Conservation (phyloP, 2,888 invertebrate genomes). For the Sphaerophoria taeniata region DNA sequence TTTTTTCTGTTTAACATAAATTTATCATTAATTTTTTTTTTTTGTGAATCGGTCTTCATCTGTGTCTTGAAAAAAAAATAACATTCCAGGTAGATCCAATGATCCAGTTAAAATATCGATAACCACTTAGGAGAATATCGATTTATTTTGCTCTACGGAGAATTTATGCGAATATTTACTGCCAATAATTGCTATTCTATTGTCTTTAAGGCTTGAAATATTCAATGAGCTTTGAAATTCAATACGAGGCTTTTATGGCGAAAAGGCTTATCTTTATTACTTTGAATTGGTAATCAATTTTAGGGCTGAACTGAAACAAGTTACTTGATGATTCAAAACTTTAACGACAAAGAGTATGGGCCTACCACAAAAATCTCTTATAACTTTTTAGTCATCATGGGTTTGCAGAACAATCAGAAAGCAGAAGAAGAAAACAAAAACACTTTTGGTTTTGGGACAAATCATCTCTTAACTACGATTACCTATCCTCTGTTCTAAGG, state of each 20-base stretch:
- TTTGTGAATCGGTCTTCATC: background rate
- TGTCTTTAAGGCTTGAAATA: conserved; percentile 18
- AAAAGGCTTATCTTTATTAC: background rate
- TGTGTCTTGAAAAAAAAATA: background rate
- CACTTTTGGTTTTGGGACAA: too few species aligned
- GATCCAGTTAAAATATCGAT: conserved; percentile 40
- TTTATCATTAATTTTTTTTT: conserved; percentile 12
- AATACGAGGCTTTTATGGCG: background rate
- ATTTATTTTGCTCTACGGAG: background rate
- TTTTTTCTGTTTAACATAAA: conserved; percentile 26
- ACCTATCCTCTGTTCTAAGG: too few species aligned
- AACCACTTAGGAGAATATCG: background rate
- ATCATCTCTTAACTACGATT: too few species aligned
- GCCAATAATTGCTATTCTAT: conserved; percentile 26
- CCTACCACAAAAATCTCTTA: too few species aligned
- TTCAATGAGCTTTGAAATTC: conserved; percentile 33
- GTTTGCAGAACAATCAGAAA: too few species aligned
- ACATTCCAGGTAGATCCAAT: background rate
- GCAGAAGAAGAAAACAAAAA: too few species aligned
- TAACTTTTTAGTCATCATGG: too few species aligned
- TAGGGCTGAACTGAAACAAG: background rate
- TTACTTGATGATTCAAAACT: too few species aligned
- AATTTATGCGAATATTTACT: conserved; percentile 10
- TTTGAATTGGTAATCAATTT: background rate
- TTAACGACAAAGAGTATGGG: too few species aligned